phyloP scores from a whole-genome alignment of 2,113 vertebrate genomes.

The Cebidichthys violaceus region DNA sequence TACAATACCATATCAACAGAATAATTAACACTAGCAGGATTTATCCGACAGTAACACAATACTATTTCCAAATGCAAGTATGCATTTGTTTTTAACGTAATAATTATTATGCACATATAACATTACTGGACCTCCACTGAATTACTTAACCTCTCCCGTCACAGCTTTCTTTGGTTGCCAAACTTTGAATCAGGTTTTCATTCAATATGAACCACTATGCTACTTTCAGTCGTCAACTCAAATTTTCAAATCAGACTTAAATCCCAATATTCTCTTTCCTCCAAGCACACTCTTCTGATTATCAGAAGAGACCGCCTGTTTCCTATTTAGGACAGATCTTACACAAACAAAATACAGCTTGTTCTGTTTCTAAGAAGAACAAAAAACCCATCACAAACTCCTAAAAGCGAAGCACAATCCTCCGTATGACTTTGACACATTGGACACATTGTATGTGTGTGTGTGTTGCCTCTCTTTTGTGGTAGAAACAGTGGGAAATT shows the following conservation, averaged over 20 bases:
- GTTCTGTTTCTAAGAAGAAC: conserved; percentile 21
- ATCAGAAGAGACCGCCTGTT: not conserved
- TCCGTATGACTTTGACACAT: conserved; percentile 28
- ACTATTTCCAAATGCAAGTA: not conserved
- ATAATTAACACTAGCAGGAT: not conserved
- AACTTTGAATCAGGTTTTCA: not conserved
- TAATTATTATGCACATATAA: not conserved
- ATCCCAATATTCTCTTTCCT: not conserved
- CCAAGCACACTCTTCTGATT: not conserved
- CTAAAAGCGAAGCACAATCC: conserved; percentile 25
- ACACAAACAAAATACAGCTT: conserved; percentile 11
- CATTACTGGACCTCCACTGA: not conserved
- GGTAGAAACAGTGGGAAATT: conserved; percentile 39
- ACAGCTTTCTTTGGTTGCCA: not conserved
- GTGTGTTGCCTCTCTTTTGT: conserved; percentile 48
- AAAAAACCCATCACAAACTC: conserved; percentile 28
- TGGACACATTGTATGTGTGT: not conserved
- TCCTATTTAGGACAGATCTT: not conserved
- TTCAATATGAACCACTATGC: not conserved
- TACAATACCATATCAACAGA: not conserved
- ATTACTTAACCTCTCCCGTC: not conserved
- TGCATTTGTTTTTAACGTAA: not conserved
- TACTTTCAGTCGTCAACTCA: conserved; percentile 1
- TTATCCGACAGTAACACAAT: not conserved
- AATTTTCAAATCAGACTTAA: conserved; percentile 4